Percentiles rank a stretch among this genome's conserved stretches.
These are phyloP conservation scores for Chaetodon auriga DNA, from an alignment of 2,113 vertebrate genomes.

Conservation along the genomic window DNA sequence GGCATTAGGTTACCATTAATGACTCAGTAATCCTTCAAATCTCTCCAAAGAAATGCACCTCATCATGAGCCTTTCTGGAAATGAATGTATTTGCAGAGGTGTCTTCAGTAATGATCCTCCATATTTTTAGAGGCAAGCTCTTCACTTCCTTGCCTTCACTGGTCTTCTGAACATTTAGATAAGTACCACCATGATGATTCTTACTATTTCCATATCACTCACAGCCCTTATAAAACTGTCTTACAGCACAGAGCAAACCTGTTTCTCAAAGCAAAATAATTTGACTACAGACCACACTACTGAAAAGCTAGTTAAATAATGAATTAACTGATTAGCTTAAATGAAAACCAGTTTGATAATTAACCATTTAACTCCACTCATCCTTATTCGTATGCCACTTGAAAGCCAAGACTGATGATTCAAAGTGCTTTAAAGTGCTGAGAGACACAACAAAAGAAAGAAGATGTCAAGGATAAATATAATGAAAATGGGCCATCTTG, in stretches of 20 bases:
- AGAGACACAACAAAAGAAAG: neutral
- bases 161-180: conserved; percentile 31
- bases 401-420: neutral
- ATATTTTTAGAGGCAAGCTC: conserved; percentile 52
- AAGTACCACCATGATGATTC: conserved; percentile 24
- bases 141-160: conserved; percentile 39
- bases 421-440: neutral
- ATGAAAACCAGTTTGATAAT: neutral
- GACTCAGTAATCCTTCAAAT: conserved; percentile 73
- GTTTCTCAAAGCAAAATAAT: neutral
- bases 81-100: conserved; percentile 56
- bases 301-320: neutral
- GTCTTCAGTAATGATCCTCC: conserved; percentile 45
- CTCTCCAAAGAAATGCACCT: conserved; percentile 59
- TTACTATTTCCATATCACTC: conserved; percentile 39
- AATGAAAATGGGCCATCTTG: neutral
- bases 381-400: neutral
- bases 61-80: conserved; percentile 49
- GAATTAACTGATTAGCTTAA: neutral
- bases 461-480: neutral
- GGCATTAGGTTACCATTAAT: conserved; percentile 64
- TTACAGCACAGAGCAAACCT: neutral
- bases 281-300: neutral
- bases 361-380: neutral
- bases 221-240: conserved; percentile 10